Conservation (phyloP, 2,888 invertebrate genomes). For the Drosophila macrospina region DNA sequence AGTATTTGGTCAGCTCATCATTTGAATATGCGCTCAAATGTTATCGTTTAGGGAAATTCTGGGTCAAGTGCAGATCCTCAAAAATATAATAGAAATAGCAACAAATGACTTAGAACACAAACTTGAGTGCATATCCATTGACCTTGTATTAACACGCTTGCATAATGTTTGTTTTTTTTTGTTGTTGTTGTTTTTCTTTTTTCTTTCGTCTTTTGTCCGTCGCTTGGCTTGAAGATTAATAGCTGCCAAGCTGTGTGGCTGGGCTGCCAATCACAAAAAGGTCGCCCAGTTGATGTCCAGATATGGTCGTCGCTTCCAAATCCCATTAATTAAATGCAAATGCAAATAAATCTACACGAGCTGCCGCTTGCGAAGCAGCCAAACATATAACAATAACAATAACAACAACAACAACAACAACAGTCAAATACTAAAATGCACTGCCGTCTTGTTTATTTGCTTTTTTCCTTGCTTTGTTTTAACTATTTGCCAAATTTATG, state of each 20-base stretch:
- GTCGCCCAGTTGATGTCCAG: slow-evolving; percentile 75
- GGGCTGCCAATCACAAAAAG: slow-evolving; percentile 77
- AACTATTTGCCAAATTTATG: slow-evolving; percentile 70
- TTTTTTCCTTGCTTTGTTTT: slow-evolving; percentile 29
- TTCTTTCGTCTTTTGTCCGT: slow-evolving; percentile 28
- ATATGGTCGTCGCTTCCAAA: slow-evolving; percentile 52
- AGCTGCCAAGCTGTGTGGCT: slow-evolving; percentile 63
- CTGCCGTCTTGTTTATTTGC: slow-evolving; percentile 47
- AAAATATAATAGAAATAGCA: neutral
- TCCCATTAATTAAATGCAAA: slow-evolving; percentile 75
- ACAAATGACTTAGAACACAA: slow-evolving; percentile 52
- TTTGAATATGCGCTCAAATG: slow-evolving; percentile 8
- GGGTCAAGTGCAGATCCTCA: slow-evolving; percentile 19
- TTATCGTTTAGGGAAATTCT: slow-evolving; percentile 5
- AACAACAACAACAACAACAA: slow-evolving; percentile 26
- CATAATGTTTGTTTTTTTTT: too few species aligned
- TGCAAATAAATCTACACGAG: slow-evolving; percentile 70
- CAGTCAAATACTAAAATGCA: slow-evolving; percentile 68
- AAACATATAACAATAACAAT: slow-evolving; percentile 24
- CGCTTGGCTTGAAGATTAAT: slow-evolving; percentile 61
- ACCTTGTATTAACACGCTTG: slow-evolving; percentile 44
- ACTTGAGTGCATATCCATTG: slow-evolving; percentile 38
- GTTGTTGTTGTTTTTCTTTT: too few species aligned
- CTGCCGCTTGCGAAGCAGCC: slow-evolving; percentile 30
- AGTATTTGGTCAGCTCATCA: slow-evolving; percentile 14